Evolutionary conservation across 2,797 vertebrate species (phyloP).

Genomic region (Xyrichtys novacula): DNA sequence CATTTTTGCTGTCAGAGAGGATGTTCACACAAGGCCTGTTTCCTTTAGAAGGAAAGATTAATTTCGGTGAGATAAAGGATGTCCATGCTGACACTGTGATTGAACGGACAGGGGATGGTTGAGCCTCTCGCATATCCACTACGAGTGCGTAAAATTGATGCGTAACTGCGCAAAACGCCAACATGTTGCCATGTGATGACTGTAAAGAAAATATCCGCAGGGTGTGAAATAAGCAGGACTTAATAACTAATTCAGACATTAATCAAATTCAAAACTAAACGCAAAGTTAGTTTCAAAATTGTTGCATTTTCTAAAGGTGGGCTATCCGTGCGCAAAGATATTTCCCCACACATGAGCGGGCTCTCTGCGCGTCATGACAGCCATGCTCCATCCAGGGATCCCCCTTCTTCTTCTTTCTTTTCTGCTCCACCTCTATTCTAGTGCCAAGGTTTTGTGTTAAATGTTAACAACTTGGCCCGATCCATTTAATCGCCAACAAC

Average conservation of each 20-base stretch:
- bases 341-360: slow-evolving; percentile 40
- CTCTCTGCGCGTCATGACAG: slow-evolving; percentile 47
- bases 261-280: no score
- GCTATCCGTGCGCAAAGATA: slow-evolving; percentile 5
- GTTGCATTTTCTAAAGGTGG: not conserved
- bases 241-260: no score
- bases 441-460: slow-evolving; percentile 90
- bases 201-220: not conserved
- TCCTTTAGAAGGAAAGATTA: not conserved
- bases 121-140: not conserved
- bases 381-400: slow-evolving; percentile 60
- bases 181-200: not conserved
- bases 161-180: not conserved
- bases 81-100: not conserved
- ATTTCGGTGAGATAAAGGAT: not conserved
- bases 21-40: not conserved
- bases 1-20: no score
- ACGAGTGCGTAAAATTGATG: not conserved
- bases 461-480: slow-evolving; percentile 88
- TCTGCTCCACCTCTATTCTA: slow-evolving; percentile 82
- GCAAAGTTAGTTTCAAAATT: no score
- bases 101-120: not conserved
- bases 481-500: slow-evolving; percentile 88
- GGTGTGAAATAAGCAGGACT: not conserved
- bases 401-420: slow-evolving; percentile 69